Evolutionary conservation across 2,797 vertebrate genomes (phyloP).

Genomic region (Ctenopoma multispine): DNA sequence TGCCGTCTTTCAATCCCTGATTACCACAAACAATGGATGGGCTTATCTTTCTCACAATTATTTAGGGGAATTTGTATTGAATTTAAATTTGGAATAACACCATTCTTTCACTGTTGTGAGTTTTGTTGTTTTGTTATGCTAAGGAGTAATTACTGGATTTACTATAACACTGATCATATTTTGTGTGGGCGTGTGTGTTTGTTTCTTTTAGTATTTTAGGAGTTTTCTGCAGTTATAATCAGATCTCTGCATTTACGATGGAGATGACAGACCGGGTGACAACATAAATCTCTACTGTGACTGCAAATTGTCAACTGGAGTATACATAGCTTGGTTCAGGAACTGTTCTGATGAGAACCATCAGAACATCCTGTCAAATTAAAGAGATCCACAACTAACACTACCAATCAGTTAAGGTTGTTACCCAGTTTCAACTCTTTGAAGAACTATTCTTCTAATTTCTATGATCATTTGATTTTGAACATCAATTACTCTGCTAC

Average conservation of each 20-base stretch:
- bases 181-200: background rate
- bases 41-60: too few relatives aligned
- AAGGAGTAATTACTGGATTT: too few relatives aligned
- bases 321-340: conserved; percentile 45
- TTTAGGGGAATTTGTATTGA: too few relatives aligned
- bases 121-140: too few relatives aligned
- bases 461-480: conserved; percentile 56
- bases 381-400: conserved; percentile 11
- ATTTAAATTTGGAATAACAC: too few relatives aligned
- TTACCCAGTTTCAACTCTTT: conserved; percentile 18
- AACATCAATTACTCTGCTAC: conserved; percentile 57
- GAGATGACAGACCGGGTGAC: conserved; percentile 29
- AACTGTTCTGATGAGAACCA: conserved; percentile 59
- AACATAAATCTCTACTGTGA: conserved; percentile 51
- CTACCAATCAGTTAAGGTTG: conserved; percentile 44
- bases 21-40: background rate
- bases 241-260: conserved; percentile 15
- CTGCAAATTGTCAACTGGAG: background rate
- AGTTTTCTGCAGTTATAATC: background rate
- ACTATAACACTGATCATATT: too few relatives aligned
- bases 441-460: conserved; percentile 3
- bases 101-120: too few relatives aligned
- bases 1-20: background rate
- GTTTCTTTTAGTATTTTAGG: conserved; percentile 27
- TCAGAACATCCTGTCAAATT: conserved; percentile 39